phyloP scores from a whole-genome alignment of 2,113 vertebrate species.

The Hipposideros armiger region DNA sequence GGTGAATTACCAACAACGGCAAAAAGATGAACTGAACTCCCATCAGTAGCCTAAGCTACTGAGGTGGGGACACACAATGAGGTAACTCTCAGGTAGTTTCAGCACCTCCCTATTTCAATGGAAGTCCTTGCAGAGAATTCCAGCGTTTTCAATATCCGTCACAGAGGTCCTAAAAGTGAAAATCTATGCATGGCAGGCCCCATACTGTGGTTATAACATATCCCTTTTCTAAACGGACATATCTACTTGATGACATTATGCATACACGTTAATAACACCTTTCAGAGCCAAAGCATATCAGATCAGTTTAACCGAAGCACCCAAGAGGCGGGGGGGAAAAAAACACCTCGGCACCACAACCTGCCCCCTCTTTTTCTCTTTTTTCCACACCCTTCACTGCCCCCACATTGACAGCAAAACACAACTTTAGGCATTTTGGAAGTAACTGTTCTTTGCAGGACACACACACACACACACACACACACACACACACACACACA shows the following conservation, averaged over 20 bases:
- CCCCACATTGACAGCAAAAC: neutral
- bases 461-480: neutral
- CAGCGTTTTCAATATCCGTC: neutral
- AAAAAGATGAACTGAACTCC: neutral
- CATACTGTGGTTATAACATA: neutral
- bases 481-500: neutral
- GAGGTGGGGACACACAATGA: neutral
- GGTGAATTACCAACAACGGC: neutral
- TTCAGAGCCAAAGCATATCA: slow-evolving; percentile 68
- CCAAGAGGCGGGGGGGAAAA: neutral
- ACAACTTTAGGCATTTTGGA: neutral
- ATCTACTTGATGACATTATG: neutral
- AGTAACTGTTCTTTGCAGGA: neutral
- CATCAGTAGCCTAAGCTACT: neutral
- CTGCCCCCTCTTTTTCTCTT: neutral
- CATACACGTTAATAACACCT: slow-evolving; percentile 33
- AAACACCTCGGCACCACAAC: slow-evolving; percentile 7
- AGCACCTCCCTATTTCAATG: slow-evolving; percentile 44
- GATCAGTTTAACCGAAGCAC: slow-evolving; percentile 44
- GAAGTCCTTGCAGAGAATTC: slow-evolving; percentile 61
- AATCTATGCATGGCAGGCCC: neutral
- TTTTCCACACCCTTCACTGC: neutral
- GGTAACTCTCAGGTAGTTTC: slow-evolving; percentile 35
- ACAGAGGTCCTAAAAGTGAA: slow-evolving; percentile 77
- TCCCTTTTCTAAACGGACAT: neutral